Conservation (phyloP, 2,888 invertebrate species). For the Amblyteles armatorius region DNA sequence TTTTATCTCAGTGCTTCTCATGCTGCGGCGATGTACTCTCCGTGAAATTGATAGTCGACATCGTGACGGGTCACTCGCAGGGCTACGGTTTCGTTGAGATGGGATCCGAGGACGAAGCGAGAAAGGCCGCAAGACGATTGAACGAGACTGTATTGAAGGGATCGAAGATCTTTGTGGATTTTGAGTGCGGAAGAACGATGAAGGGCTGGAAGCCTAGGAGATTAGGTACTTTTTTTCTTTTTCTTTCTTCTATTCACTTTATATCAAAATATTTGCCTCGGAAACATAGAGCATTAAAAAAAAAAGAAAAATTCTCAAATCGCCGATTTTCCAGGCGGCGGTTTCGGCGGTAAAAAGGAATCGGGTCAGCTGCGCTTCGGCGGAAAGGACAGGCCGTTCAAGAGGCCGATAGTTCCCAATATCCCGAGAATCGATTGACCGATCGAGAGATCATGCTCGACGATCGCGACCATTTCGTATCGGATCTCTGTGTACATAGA, state of each 20-base stretch:
- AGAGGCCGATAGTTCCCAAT: slow-evolving; percentile 86
- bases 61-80: slow-evolving; percentile 93
- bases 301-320: neutral
- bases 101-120: slow-evolving; percentile 87
- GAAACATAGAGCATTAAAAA: too few species aligned
- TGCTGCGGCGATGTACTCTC: slow-evolving; percentile 88
- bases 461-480: slow-evolving; percentile 29
- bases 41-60: slow-evolving; percentile 88
- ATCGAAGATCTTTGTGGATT: slow-evolving; percentile 90
- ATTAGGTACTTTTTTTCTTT: too few species aligned
- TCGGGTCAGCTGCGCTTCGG: slow-evolving; percentile 96
- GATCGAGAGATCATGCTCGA: neutral
- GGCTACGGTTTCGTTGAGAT: slow-evolving; percentile 96
- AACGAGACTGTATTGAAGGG: slow-evolving; percentile 89
- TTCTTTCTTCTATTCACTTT: slow-evolving; percentile 46
- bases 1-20: slow-evolving; percentile 88
- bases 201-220: slow-evolving; percentile 94
- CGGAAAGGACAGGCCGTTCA: slow-evolving; percentile 92
- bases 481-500: slow-evolving; percentile 17
- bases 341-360: slow-evolving; percentile 94
- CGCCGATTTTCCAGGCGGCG: slow-evolving; percentile 87
- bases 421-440: slow-evolving; percentile 58
- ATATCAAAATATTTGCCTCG: slow-evolving; percentile 12
- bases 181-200: slow-evolving; percentile 90
- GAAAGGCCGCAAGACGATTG: slow-evolving; percentile 87